Evolutionary conservation across 2,113 vertebrate species (phyloP).

Genomic region (Micronycteris hirsuta): DNA sequence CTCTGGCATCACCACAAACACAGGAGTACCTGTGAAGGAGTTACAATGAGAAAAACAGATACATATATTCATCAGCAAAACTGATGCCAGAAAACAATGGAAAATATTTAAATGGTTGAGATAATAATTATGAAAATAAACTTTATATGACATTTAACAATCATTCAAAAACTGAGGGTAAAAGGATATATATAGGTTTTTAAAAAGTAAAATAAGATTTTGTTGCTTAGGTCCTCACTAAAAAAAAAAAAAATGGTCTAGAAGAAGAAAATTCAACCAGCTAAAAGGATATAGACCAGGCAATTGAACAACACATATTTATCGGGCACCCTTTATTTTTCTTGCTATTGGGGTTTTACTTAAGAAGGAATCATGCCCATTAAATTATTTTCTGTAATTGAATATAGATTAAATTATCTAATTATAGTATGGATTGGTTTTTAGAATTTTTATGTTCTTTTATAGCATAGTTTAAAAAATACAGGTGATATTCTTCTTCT

Average conservation of each 20-base stretch:
- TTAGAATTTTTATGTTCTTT: background rate
- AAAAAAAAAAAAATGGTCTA: background rate
- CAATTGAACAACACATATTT: background rate
- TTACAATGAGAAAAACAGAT: background rate
- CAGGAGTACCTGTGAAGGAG: background rate
- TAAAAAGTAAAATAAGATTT: background rate
- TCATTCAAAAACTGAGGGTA: background rate
- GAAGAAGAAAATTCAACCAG: background rate
- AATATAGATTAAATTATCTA: background rate
- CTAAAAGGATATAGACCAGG: background rate
- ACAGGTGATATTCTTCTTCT: background rate
- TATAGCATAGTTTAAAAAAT: background rate
- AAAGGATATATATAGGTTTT: background rate
- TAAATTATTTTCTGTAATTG: background rate
- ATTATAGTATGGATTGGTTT: background rate
- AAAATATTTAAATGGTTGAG: background rate
- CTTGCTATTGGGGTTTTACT: background rate
- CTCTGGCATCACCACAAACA: background rate
- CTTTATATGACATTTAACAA: background rate
- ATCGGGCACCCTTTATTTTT: background rate
- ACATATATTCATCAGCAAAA: background rate
- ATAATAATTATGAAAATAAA: background rate
- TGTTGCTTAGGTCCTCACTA: background rate
- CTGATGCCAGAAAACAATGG: background rate
- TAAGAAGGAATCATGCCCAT: background rate